These are phyloP conservation scores for Tenrec ecaudatus DNA, from an alignment of 2,113 vertebrate species.

Conservation along the genomic window DNA sequence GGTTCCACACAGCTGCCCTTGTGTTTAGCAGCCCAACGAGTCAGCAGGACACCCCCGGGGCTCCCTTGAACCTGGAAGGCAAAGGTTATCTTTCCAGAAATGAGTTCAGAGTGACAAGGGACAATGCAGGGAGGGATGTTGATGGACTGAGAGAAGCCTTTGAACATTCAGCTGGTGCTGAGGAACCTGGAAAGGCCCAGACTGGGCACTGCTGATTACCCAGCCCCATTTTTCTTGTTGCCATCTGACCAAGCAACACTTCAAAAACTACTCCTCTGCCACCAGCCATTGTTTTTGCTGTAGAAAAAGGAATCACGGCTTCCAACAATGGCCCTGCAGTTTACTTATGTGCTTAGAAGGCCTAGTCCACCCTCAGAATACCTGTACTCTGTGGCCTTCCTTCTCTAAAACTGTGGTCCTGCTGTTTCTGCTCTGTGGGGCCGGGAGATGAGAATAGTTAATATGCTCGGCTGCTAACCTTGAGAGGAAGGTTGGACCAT, in stretches of 20 bases:
- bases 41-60: too few relatives aligned
- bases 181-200: neutral
- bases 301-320: neutral
- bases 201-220: neutral
- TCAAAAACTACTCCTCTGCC: neutral
- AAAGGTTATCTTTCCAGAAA: slow-evolving; percentile 54
- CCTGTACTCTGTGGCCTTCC: neutral
- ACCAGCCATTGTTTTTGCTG: neutral
- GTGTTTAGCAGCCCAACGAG: too few relatives aligned
- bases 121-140: slow-evolving; percentile 21
- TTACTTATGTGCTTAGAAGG: neutral
- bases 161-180: neutral
- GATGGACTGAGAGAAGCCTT: neutral
- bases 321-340: slow-evolving; percentile 33
- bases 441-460: neutral
- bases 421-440: neutral
- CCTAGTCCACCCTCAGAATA: neutral
- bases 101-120: neutral
- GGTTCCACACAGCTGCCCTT: too few relatives aligned
- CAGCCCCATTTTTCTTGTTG: slow-evolving; percentile 54
- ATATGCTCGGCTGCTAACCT: neutral
- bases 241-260: neutral
- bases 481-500: neutral
- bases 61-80: neutral
- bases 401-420: neutral